Base-by-base conservation (phyloP, 1,140 invertebrate species). In the Radopholus similis region DNA sequence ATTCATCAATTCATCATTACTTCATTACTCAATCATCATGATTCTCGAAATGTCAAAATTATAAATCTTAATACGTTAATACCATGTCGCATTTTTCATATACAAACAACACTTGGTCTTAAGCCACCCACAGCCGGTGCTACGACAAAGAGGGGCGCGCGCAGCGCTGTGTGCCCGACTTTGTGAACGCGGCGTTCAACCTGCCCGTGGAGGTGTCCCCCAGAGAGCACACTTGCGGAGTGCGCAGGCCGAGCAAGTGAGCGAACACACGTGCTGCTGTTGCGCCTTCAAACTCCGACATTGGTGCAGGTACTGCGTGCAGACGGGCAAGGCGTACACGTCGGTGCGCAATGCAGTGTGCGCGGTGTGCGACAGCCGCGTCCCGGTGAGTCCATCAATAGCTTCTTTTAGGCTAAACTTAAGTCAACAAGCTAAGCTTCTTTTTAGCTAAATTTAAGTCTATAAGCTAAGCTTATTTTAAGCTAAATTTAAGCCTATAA, bases 111-210 rank as follows among this genome's bases (percentile, higher is more conserved):
- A n/a, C n/a, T n/a, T 56, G 6, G 0, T 34, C 26, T 56, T 6
- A 42, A 34, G 54, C 13, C n/a, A 1, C 38, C 18, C 1, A 56
- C 6, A 80, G 79, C 66, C 26, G 51, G 30, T 88, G 87, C 75
- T 87, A 87, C 70, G 85, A 87, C 74, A 55, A 74, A 9, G 71
- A 70, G 4, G 82, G 83, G 37, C 64, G 70, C 18, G 77, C 87
- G 18, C 86, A 93, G 89, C 88, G 90, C 86, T 97, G 95, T 83
- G 89, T 93, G 72, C 93, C 95, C 0, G 90, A 90, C 66, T 97
- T 97, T 83, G 90, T 91, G 78, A 98, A 98, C 83, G 92, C 93
- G 2, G 95, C 94, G 1, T 97, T 89, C 84, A 88, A 89, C 71
- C 84, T 90, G 4, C 83, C 85, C 38, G 91, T 97, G 78, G 91